phyloP scores from a whole-genome alignment of 2,797 vertebrate species.

The Chanos chanos region DNA sequence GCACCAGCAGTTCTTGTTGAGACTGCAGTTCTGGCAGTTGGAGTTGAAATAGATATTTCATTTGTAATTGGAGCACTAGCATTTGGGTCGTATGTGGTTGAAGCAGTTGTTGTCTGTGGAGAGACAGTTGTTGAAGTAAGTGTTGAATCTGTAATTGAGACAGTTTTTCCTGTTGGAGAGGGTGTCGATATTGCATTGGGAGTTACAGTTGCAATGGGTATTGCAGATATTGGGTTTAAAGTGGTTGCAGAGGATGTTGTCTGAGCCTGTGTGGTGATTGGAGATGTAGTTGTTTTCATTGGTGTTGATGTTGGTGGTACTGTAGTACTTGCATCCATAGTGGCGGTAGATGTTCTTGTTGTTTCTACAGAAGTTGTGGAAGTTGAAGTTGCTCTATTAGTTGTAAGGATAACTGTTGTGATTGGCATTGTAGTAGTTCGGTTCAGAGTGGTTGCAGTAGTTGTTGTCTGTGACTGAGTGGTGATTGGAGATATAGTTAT shows the following conservation, averaged over 20 bases:
- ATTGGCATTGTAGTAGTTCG: neutral
- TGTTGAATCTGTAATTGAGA: neutral
- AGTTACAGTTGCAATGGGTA: neutral
- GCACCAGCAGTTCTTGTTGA: too few species aligned
- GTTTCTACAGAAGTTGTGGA: neutral
- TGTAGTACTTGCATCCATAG: too few species aligned
- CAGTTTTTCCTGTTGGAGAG: neutral
- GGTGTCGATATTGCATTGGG: neutral
- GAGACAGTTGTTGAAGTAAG: neutral
- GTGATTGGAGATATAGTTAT: neutral
- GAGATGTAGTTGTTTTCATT: too few species aligned
- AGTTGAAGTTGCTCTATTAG: neutral
- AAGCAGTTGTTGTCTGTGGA: neutral
- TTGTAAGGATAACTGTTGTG: too few species aligned
- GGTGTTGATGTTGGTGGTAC: too few species aligned
- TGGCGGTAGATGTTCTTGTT: too few species aligned
- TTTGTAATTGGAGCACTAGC: too few species aligned
- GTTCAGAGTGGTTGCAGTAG: neutral
- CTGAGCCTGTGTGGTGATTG: neutral
- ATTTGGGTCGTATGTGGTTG: too few species aligned
- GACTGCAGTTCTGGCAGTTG: too few species aligned
- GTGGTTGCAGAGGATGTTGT: neutral
- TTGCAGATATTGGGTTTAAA: neutral
- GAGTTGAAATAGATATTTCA: too few species aligned
- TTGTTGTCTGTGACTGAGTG: neutral